These are phyloP conservation scores for Archaeoteleia sp. DNA, from an alignment of 2,888 invertebrate species.

Conservation along the genomic window DNA sequence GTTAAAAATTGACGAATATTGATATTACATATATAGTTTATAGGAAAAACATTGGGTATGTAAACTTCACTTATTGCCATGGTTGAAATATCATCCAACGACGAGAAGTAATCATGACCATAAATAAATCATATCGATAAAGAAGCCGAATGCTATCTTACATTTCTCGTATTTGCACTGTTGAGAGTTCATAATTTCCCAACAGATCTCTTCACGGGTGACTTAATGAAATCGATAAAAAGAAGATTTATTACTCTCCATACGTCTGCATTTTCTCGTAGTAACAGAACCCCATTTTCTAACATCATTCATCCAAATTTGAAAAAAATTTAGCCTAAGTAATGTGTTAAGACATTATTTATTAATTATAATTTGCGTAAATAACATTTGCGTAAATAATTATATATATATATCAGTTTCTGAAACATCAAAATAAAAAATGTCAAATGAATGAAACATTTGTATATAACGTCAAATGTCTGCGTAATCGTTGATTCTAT, in stretches of 20 bases:
- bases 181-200: slow-evolving; percentile 50
- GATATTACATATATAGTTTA: too few relatives aligned
- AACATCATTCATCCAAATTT: slow-evolving; percentile 16
- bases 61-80: slow-evolving; percentile 18
- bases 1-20: too few relatives aligned
- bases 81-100: slow-evolving; percentile 3
- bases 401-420: too few relatives aligned
- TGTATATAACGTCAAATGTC: too few relatives aligned
- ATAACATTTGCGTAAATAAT: too few relatives aligned
- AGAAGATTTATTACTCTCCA: slow-evolving; percentile 44
- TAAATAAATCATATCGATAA: slow-evolving; percentile 45
- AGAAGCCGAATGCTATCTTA: slow-evolving; percentile 42
- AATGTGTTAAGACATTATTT: too few relatives aligned
- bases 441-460: too few relatives aligned
- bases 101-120: slow-evolving; percentile 19
- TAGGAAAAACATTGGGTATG: too few relatives aligned
- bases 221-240: slow-evolving; percentile 47
- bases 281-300: slow-evolving; percentile 27
- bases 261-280: slow-evolving; percentile 43
- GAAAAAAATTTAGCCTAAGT: too few relatives aligned
- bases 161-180: slow-evolving; percentile 21
- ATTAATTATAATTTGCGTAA: too few relatives aligned
- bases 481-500: too few relatives aligned
- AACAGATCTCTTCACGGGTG: slow-evolving; percentile 35
- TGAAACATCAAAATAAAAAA: too few relatives aligned